phyloP scores from a whole-genome alignment of 1,140 invertebrate genomes.

The Tetranychus urticae region DNA sequence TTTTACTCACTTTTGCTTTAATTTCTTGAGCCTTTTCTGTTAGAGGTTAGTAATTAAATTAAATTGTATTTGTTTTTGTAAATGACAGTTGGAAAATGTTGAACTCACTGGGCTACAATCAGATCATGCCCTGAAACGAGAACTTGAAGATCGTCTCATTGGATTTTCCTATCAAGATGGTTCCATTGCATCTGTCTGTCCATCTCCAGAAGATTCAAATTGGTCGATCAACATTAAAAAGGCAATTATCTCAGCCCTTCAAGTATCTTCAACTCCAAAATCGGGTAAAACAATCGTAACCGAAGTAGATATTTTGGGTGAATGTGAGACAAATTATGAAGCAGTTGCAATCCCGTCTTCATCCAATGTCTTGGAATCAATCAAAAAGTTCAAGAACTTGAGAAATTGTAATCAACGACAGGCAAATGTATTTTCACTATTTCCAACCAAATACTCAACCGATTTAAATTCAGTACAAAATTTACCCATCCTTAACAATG shows the following conservation, averaged over 20 bases:
- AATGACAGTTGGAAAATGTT: neutral
- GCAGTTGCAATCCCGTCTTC: neutral
- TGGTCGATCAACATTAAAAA: constrained; percentile 8
- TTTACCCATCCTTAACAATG: neutral
- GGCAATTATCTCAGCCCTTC: constrained; percentile 6
- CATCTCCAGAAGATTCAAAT: neutral
- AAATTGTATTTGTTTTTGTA: no score
- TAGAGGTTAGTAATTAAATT: no score
- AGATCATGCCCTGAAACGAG: neutral
- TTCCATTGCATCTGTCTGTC: neutral
- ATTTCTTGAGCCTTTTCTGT: neutral
- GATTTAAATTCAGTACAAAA: neutral
- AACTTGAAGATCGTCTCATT: neutral
- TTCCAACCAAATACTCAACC: constrained; percentile 1
- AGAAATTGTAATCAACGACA: constrained; percentile 4
- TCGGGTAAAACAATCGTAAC: neutral
- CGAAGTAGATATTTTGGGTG: constrained; percentile 5
- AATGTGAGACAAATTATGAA: constrained; percentile 7
- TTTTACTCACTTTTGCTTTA: neutral
- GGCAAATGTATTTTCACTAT: neutral
- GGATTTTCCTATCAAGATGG: constrained; percentile 4
- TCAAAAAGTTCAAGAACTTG: constrained; percentile 1
- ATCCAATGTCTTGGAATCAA: neutral
- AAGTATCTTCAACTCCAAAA: neutral
- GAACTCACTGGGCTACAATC: neutral